These are phyloP conservation scores for Eupeodes corollae DNA, from an alignment of 1,140 invertebrate genomes.

Conservation along the genomic window DNA sequence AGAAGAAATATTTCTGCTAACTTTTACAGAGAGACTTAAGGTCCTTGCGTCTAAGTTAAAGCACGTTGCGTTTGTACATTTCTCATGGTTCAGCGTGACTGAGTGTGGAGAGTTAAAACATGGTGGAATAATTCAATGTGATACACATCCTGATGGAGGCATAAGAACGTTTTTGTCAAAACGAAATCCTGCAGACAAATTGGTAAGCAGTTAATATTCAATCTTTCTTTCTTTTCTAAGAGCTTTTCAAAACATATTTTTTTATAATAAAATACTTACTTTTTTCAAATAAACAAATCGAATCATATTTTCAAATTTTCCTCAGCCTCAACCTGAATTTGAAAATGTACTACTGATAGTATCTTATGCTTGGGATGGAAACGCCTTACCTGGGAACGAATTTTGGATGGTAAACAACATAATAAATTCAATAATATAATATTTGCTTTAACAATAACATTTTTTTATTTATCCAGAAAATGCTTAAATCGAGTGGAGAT, in stretches of 20 bases:
- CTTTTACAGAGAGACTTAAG: constrained; percentile 27
- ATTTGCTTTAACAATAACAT: not conserved
- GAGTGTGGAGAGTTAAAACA: constrained; percentile 16
- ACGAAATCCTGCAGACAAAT: constrained; percentile 25
- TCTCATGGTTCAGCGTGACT: constrained; percentile 26
- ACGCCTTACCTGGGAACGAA: constrained; percentile 53
- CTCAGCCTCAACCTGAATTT: constrained; percentile 8
- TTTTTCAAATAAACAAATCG: too few relatives aligned
- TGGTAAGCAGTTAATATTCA: constrained; percentile 1
- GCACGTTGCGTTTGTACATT: constrained; percentile 26
- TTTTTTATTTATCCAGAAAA: constrained; percentile 14
- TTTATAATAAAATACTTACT: too few relatives aligned
- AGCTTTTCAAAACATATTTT: too few relatives aligned
- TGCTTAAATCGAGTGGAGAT: constrained; percentile 42
- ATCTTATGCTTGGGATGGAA: constrained; percentile 57
- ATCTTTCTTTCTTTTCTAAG: too few relatives aligned
- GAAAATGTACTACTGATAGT: constrained; percentile 39
- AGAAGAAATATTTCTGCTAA: constrained; percentile 30
- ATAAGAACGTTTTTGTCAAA: constrained; percentile 23
- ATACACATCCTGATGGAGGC: constrained; percentile 19
- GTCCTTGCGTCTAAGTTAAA: constrained; percentile 13
- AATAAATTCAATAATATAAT: not conserved
- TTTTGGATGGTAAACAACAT: constrained; percentile 39
- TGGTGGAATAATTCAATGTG: constrained; percentile 12
- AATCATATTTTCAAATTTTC: too few relatives aligned